A percentile compares a stretch with the other conserved stretches of the same genome.
Conservation (phyloP, 2,888 invertebrate species). For the Ectobius pallidus region DNA sequence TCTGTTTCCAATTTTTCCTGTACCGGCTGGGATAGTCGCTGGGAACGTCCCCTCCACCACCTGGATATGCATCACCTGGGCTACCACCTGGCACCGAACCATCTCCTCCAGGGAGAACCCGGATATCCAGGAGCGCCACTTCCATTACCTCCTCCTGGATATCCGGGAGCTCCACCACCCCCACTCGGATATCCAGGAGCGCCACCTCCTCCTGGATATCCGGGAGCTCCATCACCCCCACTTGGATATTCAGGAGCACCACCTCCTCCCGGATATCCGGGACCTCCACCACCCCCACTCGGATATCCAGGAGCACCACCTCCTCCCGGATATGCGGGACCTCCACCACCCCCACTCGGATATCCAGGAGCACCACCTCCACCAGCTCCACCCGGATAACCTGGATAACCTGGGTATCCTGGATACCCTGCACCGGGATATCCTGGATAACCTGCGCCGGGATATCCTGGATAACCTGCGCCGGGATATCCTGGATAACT, state of each 20-base stretch:
- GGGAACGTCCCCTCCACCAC: too few species aligned
- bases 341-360: not conserved
- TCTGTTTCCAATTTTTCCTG: too few species aligned
- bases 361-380: not conserved
- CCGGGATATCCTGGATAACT: too few species aligned
- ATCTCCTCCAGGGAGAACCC: too few species aligned
- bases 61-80: too few species aligned
- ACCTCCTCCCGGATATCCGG: not conserved
- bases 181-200: too few species aligned
- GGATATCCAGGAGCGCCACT: too few species aligned
- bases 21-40: too few species aligned
- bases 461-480: not conserved
- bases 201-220: too few species aligned
- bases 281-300: not conserved
- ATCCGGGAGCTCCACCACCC: too few species aligned
- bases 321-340: not conserved
- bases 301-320: not conserved
- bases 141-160: too few species aligned
- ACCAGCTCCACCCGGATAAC: not conserved
- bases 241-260: too few species aligned
- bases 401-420: not conserved
- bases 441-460: not conserved
- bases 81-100: not conserved
- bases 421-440: not conserved
- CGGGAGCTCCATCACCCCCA: not conserved